Conservation (phyloP, 2,113 vertebrate genomes). For the Bos javanicus region DNA sequence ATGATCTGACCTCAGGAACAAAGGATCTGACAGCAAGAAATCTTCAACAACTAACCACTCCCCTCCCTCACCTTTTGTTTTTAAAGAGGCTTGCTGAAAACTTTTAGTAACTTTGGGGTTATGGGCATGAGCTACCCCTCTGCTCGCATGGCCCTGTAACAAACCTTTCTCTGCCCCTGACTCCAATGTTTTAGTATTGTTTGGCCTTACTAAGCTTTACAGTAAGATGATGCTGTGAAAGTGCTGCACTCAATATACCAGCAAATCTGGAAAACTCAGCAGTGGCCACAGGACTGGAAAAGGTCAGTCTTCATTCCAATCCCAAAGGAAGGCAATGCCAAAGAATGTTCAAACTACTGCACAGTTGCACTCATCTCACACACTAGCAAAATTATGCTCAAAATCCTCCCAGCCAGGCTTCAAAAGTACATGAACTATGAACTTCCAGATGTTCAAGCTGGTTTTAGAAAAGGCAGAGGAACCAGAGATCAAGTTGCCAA, state of each 20-base stretch:
- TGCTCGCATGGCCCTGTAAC: not conserved
- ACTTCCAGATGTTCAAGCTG: not conserved
- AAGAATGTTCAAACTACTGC: not conserved
- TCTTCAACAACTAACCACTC: not conserved
- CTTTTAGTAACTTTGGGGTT: not conserved
- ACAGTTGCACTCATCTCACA: not conserved
- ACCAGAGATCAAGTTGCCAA: not conserved
- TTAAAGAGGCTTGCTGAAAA: not conserved
- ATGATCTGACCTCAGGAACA: not conserved
- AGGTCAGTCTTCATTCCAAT: not conserved
- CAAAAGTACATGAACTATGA: not conserved
- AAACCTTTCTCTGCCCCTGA: not conserved
- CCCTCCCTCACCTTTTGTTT: not conserved
- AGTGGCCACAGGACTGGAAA: not conserved
- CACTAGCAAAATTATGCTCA: not conserved
- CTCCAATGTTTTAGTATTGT: not conserved
- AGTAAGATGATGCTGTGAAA: not conserved
- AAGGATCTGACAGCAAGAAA: not conserved
- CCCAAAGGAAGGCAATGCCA: not conserved
- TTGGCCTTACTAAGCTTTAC: not conserved
- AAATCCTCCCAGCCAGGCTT: not conserved
- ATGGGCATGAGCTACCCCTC: not conserved
- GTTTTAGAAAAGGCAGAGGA: not conserved
- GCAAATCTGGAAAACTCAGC: not conserved
- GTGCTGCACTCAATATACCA: not conserved